A percentile compares a stretch with the other conserved stretches of the same genome.
Evolutionary conservation across 2,888 invertebrate genomes (phyloP).

Genomic region (Dusona sp.): DNA sequence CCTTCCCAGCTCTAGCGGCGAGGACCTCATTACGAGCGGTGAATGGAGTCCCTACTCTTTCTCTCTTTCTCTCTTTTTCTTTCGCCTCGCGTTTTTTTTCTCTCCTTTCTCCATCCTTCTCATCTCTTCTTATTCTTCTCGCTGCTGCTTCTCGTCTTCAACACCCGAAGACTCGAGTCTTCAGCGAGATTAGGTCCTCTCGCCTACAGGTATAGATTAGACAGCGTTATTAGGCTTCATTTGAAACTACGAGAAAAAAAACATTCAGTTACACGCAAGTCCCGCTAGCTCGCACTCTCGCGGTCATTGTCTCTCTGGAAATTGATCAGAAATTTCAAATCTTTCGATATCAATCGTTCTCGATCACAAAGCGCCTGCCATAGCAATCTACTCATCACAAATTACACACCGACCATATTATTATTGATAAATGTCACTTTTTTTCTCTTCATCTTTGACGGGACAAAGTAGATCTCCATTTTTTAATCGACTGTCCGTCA

Average conservation of each 20-base stretch:
- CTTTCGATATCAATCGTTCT: conserved; percentile 32
- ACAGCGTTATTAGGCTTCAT: conserved; percentile 47
- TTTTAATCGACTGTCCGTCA: not conserved
- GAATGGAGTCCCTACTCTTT: conserved; percentile 77
- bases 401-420: conserved; percentile 6
- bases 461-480: conserved; percentile 9
- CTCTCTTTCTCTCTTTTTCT: conserved; percentile 66
- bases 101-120: conserved; percentile 41
- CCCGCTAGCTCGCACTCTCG: conserved; percentile 57
- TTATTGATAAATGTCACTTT: conserved; percentile 12
- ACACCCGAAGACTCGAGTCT: conserved; percentile 31
- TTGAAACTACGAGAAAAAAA: conserved; percentile 5
- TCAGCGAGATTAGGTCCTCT: conserved; percentile 41
- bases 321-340: not conserved
- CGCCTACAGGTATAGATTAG: conserved; percentile 33
- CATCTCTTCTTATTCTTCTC: conserved; percentile 44
- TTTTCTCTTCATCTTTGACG: not conserved
- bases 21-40: conserved; percentile 83
- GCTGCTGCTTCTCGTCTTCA: conserved; percentile 37
- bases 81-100: conserved; percentile 43
- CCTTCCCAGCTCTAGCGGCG: conserved; percentile 77
- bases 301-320: conserved; percentile 59
- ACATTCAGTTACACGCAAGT: conserved; percentile 28
- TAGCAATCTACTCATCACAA: not conserved
- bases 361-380: conserved; percentile 32